Evolutionary conservation across 2,113 vertebrate species (phyloP).

Genomic region (Nerophis lumbriciformis): DNA sequence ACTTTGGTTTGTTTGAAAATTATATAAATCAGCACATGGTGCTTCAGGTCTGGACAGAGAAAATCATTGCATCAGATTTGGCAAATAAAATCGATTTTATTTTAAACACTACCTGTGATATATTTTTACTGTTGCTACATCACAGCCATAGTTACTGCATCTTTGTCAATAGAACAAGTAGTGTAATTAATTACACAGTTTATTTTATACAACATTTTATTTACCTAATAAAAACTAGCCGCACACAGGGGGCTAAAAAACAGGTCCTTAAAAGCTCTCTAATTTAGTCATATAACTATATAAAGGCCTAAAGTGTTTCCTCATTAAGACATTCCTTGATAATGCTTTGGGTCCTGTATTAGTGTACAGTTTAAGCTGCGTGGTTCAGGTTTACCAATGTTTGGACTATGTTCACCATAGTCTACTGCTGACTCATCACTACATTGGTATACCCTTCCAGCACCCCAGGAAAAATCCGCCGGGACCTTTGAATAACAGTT

Average conservation of each 20-base stretch:
- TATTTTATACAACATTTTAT: slow-evolving; percentile 1
- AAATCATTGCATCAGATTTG: not conserved
- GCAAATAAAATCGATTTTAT: slow-evolving; percentile 4
- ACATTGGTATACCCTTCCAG: not conserved
- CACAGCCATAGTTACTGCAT: not conserved
- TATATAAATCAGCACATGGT: not conserved
- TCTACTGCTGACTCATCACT: not conserved
- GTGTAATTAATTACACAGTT: not conserved
- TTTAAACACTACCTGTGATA: not conserved
- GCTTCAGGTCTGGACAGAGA: not conserved
- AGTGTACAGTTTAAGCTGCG: not conserved
- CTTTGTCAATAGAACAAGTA: not conserved
- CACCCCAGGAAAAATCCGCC: not conserved
- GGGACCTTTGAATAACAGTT: not conserved
- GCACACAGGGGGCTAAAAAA: not conserved
- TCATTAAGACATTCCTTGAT: not conserved
- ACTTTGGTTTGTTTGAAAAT: not conserved
- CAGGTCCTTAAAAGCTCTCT: not conserved
- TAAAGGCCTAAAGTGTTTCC: not conserved
- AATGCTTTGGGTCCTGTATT: not conserved
- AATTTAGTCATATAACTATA: not conserved
- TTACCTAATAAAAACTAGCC: slow-evolving; percentile 1
- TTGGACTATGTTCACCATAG: too few species aligned
- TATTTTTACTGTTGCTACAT: not conserved
- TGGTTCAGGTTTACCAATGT: not conserved